phyloP scores from a whole-genome alignment of 2,113 vertebrate genomes.

The Anarhynchus alexandrinus region DNA sequence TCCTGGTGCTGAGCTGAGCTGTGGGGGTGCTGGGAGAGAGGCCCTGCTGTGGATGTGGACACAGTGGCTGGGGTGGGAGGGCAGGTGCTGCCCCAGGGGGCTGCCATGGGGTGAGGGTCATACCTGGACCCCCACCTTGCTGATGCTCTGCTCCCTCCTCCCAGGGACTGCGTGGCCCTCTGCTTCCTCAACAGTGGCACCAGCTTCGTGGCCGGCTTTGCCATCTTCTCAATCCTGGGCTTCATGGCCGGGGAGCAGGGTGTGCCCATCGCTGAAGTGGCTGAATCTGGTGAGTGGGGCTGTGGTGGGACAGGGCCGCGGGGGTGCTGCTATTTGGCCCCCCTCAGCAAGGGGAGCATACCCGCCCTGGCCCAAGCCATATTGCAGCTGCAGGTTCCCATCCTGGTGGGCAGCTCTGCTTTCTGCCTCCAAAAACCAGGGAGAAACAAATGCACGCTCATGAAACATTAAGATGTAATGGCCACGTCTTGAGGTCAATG shows the following conservation, averaged over 20 bases:
- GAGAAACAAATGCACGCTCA: background rate
- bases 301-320: background rate
- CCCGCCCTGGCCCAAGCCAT: rapidly evolving
- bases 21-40: background rate
- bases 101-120: background rate
- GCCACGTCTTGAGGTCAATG: background rate
- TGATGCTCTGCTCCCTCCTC: background rate
- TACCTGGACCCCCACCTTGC: background rate
- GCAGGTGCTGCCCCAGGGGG: background rate
- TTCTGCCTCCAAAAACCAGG: background rate
- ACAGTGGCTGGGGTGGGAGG: background rate
- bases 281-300: slow-evolving; percentile 85
- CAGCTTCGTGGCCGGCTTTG: slow-evolving; percentile 93
- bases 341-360: no score
- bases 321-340: background rate
- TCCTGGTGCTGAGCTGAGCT: background rate
- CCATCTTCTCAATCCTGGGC: slow-evolving; percentile 96
- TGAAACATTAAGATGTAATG: background rate
- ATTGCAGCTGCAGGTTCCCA: background rate
- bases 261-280: slow-evolving; percentile 90
- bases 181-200: slow-evolving; percentile 94
- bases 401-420: background rate
- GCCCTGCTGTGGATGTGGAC: background rate
- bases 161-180: slow-evolving; percentile 89
- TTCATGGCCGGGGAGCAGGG: slow-evolving; percentile 95